Evolutionary conservation across 1,140 invertebrate genomes (phyloP).

Genomic region (Cardiocondyla obscurior): DNA sequence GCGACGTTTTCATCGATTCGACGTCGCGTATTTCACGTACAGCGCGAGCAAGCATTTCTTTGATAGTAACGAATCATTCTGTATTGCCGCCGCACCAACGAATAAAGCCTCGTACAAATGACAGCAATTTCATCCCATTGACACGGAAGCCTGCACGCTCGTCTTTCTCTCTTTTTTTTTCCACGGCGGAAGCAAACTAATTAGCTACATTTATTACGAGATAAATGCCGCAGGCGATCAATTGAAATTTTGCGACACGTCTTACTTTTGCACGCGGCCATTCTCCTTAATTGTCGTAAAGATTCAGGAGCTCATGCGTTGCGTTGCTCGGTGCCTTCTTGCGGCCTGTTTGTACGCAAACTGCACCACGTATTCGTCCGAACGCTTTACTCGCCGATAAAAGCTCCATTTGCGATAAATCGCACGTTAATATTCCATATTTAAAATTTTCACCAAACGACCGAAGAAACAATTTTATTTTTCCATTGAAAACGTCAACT

Average conservation of each 20-base stretch:
- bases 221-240: not conserved
- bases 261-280: slow-evolving; percentile 26
- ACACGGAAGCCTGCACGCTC: not conserved
- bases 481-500: slow-evolving; percentile 19
- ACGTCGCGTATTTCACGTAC: slow-evolving; percentile 71
- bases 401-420: slow-evolving; percentile 21
- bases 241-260: not conserved
- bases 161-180: not conserved
- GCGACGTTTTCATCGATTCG: slow-evolving; percentile 79
- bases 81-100: slow-evolving; percentile 38
- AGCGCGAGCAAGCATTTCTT: slow-evolving; percentile 59
- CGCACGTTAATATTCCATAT: slow-evolving; percentile 15
- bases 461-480: slow-evolving; percentile 2
- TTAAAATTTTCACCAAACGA: slow-evolving; percentile 6
- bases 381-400: slow-evolving; percentile 25
- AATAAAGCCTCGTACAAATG: slow-evolving; percentile 5
- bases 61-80: slow-evolving; percentile 60
- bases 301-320: slow-evolving; percentile 72
- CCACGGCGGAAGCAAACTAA: not conserved
- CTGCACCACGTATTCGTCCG: slow-evolving; percentile 64
- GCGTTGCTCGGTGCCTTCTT: slow-evolving; percentile 79
- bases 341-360: slow-evolving; percentile 76
- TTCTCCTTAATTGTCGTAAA: slow-evolving; percentile 28
- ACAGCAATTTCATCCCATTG: slow-evolving; percentile 24
- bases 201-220: not conserved